A percentile compares a stretch with the other conserved stretches of the same genome.
Conservation (phyloP, 2,797 vertebrate genomes). For the Myiotriccus ornatus region DNA sequence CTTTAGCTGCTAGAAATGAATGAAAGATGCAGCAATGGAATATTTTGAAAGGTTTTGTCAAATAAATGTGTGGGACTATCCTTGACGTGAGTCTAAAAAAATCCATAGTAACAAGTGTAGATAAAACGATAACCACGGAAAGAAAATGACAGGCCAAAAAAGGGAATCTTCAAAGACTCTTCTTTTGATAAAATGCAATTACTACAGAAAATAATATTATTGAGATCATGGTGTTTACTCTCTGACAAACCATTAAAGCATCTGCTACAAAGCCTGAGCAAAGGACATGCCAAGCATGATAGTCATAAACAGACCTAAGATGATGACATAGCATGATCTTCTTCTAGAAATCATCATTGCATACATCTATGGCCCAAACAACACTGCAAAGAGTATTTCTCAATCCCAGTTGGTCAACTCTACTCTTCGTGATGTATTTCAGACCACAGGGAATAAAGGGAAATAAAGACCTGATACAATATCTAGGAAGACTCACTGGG, state of each 20-base stretch:
- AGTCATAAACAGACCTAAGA: background rate
- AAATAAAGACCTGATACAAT: background rate
- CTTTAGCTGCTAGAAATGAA: background rate
- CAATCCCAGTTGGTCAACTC: fast-evolving
- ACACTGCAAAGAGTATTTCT: background rate
- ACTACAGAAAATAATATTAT: background rate
- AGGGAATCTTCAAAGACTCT: background rate
- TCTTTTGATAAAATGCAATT: background rate
- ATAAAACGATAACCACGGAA: background rate
- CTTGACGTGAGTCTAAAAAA: background rate
- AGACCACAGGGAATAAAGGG: background rate
- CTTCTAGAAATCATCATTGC: background rate
- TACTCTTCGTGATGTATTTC: background rate
- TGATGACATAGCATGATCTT: background rate
- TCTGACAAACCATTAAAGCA: background rate
- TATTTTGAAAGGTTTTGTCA: background rate
- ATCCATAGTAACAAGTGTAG: background rate
- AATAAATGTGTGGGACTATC: background rate
- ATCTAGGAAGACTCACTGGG: background rate
- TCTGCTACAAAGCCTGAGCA: background rate
- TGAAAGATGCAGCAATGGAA: background rate
- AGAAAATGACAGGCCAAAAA: background rate
- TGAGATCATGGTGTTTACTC: background rate
- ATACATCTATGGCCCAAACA: background rate
- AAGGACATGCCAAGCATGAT: background rate